A percentile compares a stretch with the other conserved stretches of the same genome.
phyloP scores from a whole-genome alignment of 2,888 invertebrate genomes.

The Keiferia lycopersicella region DNA sequence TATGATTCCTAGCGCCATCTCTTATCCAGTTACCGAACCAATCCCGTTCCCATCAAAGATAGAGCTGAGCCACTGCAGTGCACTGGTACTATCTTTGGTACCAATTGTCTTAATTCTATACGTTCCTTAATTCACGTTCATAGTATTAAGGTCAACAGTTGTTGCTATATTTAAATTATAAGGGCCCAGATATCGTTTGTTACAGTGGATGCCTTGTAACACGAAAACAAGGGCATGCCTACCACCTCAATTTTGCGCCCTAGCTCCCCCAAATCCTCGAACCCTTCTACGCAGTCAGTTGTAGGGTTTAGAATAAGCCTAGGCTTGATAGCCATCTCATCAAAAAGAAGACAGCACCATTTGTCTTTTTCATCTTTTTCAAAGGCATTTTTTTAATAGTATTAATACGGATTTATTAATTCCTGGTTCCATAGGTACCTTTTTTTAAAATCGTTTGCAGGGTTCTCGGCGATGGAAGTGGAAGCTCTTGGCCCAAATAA shows the following conservation, averaged over 20 bases:
- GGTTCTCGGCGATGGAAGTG: constrained; percentile 24
- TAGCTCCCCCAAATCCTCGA: constrained; percentile 20
- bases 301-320: constrained; percentile 26
- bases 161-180: too few species aligned
- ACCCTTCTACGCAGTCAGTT: constrained; percentile 27
- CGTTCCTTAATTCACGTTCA: too few species aligned
- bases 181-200: too few species aligned
- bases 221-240: constrained; percentile 27
- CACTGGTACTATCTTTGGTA: too few species aligned
- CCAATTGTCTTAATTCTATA: too few species aligned
- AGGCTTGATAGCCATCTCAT: constrained; percentile 30
- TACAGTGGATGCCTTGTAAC: constrained; percentile 24
- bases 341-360: constrained; percentile 24
- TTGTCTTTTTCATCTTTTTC: constrained; percentile 23
- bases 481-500: constrained; percentile 22
- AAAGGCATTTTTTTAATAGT: constrained; percentile 18
- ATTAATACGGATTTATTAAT: not conserved
- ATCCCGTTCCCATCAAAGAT: too few species aligned
- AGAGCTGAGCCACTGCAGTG: too few species aligned
- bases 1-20: too few species aligned
- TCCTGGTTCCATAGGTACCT: constrained; percentile 15
- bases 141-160: too few species aligned
- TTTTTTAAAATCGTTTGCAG: constrained; percentile 23
- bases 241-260: constrained; percentile 20
- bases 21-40: too few species aligned